Evolutionary conservation across 2,888 invertebrate species (phyloP), one percentile per base, ranked within the genome.

Genomic region (Lithophane socia): DNA sequence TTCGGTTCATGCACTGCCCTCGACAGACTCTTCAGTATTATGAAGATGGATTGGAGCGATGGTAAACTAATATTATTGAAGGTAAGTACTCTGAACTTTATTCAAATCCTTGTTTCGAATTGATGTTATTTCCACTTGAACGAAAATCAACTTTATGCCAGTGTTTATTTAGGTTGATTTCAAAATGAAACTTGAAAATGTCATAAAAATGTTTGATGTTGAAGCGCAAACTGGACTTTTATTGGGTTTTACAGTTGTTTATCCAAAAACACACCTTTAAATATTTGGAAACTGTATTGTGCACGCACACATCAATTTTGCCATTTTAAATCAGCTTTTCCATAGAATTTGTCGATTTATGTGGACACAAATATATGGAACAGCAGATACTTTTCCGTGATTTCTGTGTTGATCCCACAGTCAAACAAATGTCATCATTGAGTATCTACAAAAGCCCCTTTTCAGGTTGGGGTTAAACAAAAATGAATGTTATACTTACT

Each of bases 21-120:
- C 0, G 94, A 96, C 60, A 89, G 92, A 71, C 87, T 96, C 0
- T 95, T 96, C 70, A 89, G 77, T 10, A 94, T 73, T 0, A 91
- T 96, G 1, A 96, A 96, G 80, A 76, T 96, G 18, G 94, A 94
- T 68, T 96, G 96, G 96, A 93, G 94, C 68, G 82, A 93, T 65
- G 94, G 94, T 0, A 87, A 92, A 75, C 90, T 95, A 1, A 85
- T 96, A 75, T 85, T 96, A 16, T 84, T 96, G 0, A 94, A 94
- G 90, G 96, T 96, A 87, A 83, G 58, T 44, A 29, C 10, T 24
- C 7, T 37, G 10, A 42, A 52, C 24, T 24, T 1, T 18, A 13
- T 42, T 1, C 3, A 42, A n/a, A 16, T 60, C 16, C 8, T 60
- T 24, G 13, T 60, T 29, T 24, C 52, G 0, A 18, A 52, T 18